These are phyloP conservation scores for Luidia sarsii DNA, from an alignment of 53 echinoderm and acorn worm genomes.

Conservation along the genomic window DNA sequence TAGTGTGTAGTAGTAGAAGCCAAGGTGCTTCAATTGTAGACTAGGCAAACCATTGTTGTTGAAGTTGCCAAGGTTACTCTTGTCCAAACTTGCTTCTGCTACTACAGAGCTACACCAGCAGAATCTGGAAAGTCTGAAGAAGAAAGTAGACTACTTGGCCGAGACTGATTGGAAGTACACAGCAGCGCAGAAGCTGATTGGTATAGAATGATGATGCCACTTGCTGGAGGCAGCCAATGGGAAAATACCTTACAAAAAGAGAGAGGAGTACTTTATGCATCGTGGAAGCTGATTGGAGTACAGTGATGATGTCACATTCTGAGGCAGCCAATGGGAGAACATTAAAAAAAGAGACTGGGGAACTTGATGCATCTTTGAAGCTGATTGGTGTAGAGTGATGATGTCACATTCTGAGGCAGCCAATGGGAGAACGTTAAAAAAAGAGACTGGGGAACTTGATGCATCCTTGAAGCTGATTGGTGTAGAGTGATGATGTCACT, in stretches of 20 bases:
- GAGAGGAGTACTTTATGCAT: no score
- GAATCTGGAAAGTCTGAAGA: conserved; percentile 68
- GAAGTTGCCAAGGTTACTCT: not conserved
- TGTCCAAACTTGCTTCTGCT: not conserved
- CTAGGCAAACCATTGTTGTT: not conserved
- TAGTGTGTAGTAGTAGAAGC: no score
- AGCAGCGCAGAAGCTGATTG: conserved; percentile 75
- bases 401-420: not conserved
- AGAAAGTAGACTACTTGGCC: conserved; percentile 65
- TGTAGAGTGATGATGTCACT: conserved; percentile 1
- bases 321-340: conserved; percentile 15
- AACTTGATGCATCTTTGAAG: no score
- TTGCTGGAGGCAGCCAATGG: not conserved
- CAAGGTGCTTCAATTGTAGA: no score
- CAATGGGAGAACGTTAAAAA: conserved; percentile 10
- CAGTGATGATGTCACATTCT: not conserved
- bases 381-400: conserved; percentile 11
- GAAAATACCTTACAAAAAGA: not conserved
- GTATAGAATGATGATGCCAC: conserved; percentile 37
- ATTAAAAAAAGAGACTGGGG: no score
- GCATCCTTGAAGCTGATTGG: conserved; percentile 49
- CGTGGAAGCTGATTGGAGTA: conserved; percentile 15
- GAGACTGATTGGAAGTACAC: conserved; percentile 81
- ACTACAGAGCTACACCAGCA: conserved; percentile 71
- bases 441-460: not conserved